Conservation (phyloP, 1,140 invertebrate genomes). For the Lepidurus packardi region DNA sequence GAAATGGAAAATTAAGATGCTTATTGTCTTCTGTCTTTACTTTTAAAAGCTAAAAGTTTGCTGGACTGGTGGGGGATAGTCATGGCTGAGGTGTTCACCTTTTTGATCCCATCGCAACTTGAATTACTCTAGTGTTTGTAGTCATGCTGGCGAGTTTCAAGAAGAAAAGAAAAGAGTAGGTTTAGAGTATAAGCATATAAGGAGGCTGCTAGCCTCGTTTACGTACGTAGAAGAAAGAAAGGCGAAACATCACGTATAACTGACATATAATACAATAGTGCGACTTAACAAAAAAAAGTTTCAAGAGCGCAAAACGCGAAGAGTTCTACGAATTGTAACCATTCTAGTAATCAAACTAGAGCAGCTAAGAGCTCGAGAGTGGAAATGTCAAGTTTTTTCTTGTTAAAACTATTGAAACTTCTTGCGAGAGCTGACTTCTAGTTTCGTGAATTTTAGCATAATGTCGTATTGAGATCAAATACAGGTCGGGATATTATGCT, state of each 20-base stretch:
- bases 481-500: conserved; percentile 33
- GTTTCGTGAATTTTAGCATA: conserved; percentile 35
- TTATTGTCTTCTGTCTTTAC: not conserved
- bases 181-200: too few relatives aligned
- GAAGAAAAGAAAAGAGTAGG: not conserved
- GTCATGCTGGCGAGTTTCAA: not conserved
- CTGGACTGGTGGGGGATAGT: not conserved
- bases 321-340: not conserved
- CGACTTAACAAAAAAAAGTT: not conserved
- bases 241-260: conserved; percentile 14
- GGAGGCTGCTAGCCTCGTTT: not conserved
- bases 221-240: conserved; percentile 6
- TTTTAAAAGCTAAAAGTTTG: not conserved
- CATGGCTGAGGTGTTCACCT: not conserved
- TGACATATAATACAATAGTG: conserved; percentile 4
- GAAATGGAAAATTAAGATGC: not conserved
- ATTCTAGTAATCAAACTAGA: not conserved
- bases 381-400: too few relatives aligned
- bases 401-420: too few relatives aligned
- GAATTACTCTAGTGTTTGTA: too few relatives aligned
- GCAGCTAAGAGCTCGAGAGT: not conserved
- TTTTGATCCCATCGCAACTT: not conserved
- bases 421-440: not conserved
- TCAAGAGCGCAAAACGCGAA: not conserved
- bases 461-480: conserved; percentile 22